Base-by-base conservation (phyloP, 2,797 vertebrate genomes). In the Adrianichthys oophorus region DNA sequence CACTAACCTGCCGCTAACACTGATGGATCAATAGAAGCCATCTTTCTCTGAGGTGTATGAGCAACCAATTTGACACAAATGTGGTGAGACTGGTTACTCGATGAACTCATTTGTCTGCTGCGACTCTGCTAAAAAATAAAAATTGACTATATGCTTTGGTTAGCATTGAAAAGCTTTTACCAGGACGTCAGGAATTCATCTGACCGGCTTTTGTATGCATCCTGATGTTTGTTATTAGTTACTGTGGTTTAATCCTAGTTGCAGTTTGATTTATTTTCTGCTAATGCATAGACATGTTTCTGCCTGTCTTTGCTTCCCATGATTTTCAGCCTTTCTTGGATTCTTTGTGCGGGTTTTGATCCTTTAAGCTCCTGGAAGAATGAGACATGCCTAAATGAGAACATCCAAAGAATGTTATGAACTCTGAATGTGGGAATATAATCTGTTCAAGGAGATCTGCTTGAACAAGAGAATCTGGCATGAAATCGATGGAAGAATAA, bases 311-410 rank as follows among this genome's bases (percentile, higher is more conserved):
- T 15, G 8, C n/a, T 55, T 53, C 51, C 15, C 53, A 40, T 21
- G 19, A 40, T 1, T 15, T 46, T 3, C 18, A 54, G 40, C 67
- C 67, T 59, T 52, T 8, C 17, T 24, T 45, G 47, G 41, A 54
- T 62, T 13, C 32, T 40, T 53, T 57, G 46, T 64, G 14, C 1
- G 13, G 1, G 4, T 64, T 48, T 37, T 19, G 45, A 66, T 76
- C 57, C 43, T 51, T 41, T 65, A 57, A 66, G 68, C 78, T 65
- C 57, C 7, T 43, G 44, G 62, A 53, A 42, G 12, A 52, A 46
- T 72, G 40, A 41, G 49, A 7, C 50, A 57, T 49, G 62, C 58
- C 67, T 63, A 67, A 13, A 66, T 82, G 75, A 85, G 57, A n/a
- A 85, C 83, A 85, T 54, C 43, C 14, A 24, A 17, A 68, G 14